Conservation (phyloP, 2,797 vertebrate species). For the Clarias laeviceps region DNA sequence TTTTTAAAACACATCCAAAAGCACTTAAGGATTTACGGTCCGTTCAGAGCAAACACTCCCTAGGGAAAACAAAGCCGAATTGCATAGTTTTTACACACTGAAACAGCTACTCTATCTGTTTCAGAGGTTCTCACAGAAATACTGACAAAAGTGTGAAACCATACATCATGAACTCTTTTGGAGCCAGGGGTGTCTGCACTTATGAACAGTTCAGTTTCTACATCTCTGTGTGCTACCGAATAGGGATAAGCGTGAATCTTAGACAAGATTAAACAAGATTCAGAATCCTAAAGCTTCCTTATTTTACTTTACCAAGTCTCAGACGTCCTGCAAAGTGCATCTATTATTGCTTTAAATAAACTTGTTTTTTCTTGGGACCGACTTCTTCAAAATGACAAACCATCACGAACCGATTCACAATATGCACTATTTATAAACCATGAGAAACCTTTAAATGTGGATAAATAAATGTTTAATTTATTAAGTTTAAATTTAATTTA, state of each 20-base stretch:
- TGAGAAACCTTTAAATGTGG: no score
- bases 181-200: not conserved
- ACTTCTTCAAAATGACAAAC: no score
- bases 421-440: no score
- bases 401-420: no score
- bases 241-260: not conserved
- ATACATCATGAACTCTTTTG: not conserved
- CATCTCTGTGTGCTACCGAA: not conserved
- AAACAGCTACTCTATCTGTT: slow-evolving; percentile 4
- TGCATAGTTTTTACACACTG: not conserved
- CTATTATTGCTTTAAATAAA: no score
- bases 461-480: no score
- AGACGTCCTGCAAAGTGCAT: no score
- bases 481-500: no score
- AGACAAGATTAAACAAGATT: no score
- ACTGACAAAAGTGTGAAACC: not conserved
- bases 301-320: no score
- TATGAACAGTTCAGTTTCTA: not conserved
- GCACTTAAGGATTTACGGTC: slow-evolving; percentile 45
- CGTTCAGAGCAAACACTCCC: slow-evolving; percentile 16
- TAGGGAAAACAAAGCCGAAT: slow-evolving; percentile 35
- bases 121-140: slow-evolving; percentile 22
- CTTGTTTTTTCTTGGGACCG: no score
- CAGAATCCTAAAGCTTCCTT: not conserved
- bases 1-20: slow-evolving; percentile 31